phyloP scores from a whole-genome alignment of 1,140 invertebrate genomes.

The Drosophila leontia region DNA sequence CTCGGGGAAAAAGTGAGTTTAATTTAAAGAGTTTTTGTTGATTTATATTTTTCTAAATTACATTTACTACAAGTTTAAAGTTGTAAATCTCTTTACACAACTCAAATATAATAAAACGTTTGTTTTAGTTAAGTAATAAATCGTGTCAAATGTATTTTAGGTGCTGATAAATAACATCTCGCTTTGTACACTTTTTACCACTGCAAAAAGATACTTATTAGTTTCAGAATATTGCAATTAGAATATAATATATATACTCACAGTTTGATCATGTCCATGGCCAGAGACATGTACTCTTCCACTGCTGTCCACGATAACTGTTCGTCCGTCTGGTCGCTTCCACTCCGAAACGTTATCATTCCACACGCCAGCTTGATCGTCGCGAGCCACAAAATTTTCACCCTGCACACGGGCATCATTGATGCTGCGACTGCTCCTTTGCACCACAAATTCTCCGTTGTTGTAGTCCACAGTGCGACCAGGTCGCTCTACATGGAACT shows the following conservation, averaged over 20 bases:
- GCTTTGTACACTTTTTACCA: not conserved
- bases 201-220: not conserved
- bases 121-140: not conserved
- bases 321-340: slow-evolving; percentile 61
- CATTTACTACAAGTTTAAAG: not conserved
- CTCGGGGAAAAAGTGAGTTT: not conserved
- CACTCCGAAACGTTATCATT: slow-evolving; percentile 46
- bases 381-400: slow-evolving; percentile 53
- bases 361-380: slow-evolving; percentile 57
- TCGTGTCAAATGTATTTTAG: not conserved
- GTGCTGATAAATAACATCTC: not conserved
- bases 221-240: not conserved
- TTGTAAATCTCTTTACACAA: no score
- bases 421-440: slow-evolving; percentile 40
- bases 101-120: not conserved
- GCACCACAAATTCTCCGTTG: slow-evolving; percentile 19
- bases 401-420: slow-evolving; percentile 49
- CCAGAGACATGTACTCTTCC: slow-evolving; percentile 32
- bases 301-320: slow-evolving; percentile 24
- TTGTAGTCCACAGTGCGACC: slow-evolving; percentile 24
- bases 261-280: slow-evolving; percentile 4
- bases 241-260: not conserved
- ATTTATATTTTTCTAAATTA: not conserved
- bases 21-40: not conserved
- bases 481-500: slow-evolving; percentile 28